Evolutionary conservation across 2,797 vertebrate species (phyloP), one percentile per base, ranked within the genome.

Genomic region (Sardinella longiceps): DNA sequence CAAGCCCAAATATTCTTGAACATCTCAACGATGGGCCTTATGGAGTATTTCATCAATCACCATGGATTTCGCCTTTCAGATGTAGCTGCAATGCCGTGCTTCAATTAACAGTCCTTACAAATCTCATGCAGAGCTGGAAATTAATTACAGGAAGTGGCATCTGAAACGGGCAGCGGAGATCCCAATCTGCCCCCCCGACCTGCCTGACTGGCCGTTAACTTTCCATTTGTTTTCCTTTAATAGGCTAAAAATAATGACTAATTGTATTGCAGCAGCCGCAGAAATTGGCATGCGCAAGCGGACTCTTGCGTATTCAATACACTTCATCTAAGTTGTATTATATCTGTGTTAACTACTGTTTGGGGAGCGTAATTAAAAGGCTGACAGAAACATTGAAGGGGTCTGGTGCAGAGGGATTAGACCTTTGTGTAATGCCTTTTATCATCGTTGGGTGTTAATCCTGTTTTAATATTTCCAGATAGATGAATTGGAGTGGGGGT

Each of bases 331-430:
- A 81, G 89, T 86, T 93, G 92, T 93, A 92, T 92, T 90, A 90
- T 77, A 89, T 89, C 88, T 88, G 87, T 85, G 81, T 84, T 86
- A 85, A 89, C 84, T 82, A 84, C 87, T 90, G 88, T 89, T 92
- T 83, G 83, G 90, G 89, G 88, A 89, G 88, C 88, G 91, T 93
- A 91, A 92, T 95, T 93, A 92, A 93, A 92, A 89, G 89, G 84
- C 81, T 77, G 60, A 81, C 74, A 82, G 86, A 89, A 88, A 86
- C 89, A 53, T 56, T 82, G 83, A 87, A 88, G 81, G 11, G 51
- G 56, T 81, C 88, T 56, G 83, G 86, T 83, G 88, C 84, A 87
- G 82, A 46, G 89, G 88, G 88, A 87, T 83, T 89, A 87, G 88
- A 89, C 86, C 85, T 88, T 90, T 90, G 88, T 89, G 84, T 90